Evolutionary conservation across 2,888 invertebrate genomes (phyloP).

Genomic region (Euphydryas editha): DNA sequence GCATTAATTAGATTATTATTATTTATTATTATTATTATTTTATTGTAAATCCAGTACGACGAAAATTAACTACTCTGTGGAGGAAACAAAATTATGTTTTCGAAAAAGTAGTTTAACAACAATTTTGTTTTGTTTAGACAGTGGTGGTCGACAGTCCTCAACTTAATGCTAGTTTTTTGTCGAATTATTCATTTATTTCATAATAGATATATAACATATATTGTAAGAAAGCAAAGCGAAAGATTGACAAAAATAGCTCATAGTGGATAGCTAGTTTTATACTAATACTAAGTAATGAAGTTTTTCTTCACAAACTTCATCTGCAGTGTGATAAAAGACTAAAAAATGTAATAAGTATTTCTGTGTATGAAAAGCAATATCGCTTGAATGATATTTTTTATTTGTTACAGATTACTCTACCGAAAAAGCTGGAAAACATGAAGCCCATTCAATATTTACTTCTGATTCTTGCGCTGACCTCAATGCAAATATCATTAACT

Average conservation of each 20-base stretch:
- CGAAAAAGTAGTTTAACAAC: no score
- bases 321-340: not conserved
- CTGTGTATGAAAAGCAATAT: conserved; percentile 26
- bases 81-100: no score
- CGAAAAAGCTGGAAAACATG: conserved; percentile 62
- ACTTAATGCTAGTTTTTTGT: no score
- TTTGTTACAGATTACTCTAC: conserved; percentile 69
- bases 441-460: conserved; percentile 80
- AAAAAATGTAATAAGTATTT: conserved; percentile 4
- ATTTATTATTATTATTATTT: no score
- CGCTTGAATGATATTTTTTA: conserved; percentile 47
- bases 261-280: not conserved
- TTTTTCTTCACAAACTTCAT: conserved; percentile 3
- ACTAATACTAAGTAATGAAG: conserved; percentile 1
- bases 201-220: no score
- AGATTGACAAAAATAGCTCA: not conserved
- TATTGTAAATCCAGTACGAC: no score
- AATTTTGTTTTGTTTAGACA: no score
- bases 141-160: no score
- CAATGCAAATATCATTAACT: conserved; percentile 80
- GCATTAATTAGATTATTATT: no score
- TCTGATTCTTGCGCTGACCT: conserved; percentile 78
- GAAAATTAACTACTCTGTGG: no score
- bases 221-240: no score
- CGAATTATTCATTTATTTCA: no score